Conservation (phyloP, 2,888 invertebrate species). For the Holacanthella duospinosa region DNA sequence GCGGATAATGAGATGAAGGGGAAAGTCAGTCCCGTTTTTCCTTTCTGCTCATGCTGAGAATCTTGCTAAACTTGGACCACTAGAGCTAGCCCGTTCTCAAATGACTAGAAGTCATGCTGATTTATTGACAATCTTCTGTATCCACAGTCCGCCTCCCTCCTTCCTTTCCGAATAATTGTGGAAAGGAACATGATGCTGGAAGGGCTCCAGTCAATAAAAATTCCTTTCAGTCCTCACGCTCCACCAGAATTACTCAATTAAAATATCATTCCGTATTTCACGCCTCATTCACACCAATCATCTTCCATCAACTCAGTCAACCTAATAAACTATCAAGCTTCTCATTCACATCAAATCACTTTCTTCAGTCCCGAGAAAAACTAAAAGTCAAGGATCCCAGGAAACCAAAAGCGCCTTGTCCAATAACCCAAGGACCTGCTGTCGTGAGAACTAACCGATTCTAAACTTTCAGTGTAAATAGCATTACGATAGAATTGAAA, state of each 20-base stretch:
- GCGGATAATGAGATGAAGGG: not conserved
- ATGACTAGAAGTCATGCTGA: conserved; percentile 21
- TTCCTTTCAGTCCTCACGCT: conserved; percentile 12
- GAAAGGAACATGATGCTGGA: conserved; percentile 7
- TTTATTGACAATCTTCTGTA: conserved; percentile 25
- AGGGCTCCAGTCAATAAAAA: conserved; percentile 4
- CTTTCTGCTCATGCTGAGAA: conserved; percentile 21
- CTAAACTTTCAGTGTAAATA: no score
- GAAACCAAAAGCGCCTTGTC: no score
- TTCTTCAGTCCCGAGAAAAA: not conserved
- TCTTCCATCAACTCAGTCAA: not conserved
- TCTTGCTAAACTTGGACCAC: conserved; percentile 20
- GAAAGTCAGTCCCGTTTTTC: not conserved
- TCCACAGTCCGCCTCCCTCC: conserved; percentile 23
- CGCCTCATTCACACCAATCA: conserved; percentile 11
- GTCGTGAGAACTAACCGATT: no score
- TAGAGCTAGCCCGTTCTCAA: not conserved
- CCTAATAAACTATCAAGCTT: not conserved
- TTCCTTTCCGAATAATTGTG: not conserved
- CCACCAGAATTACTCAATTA: conserved; percentile 15
- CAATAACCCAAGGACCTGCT: no score
- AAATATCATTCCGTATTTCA: conserved; percentile 19
- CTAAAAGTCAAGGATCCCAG: not conserved
- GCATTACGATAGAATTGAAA: no score
- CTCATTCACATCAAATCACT: not conserved